phyloP scores from a whole-genome alignment of 2,888 invertebrate species.

The Cynaeus angustus region DNA sequence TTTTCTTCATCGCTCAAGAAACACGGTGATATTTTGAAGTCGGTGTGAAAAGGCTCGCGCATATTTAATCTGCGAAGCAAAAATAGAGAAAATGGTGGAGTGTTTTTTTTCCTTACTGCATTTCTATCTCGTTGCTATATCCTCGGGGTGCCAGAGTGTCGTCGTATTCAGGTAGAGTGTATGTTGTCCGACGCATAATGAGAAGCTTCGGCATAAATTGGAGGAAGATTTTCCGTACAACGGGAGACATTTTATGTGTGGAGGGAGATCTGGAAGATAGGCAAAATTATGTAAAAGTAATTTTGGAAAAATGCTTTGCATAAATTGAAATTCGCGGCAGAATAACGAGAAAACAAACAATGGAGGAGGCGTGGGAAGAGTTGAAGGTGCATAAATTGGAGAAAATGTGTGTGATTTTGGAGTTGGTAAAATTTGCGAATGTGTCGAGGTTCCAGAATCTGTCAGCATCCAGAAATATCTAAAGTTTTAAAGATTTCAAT shows the following conservation, averaged over 20 bases:
- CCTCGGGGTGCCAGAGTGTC: constrained; percentile 86
- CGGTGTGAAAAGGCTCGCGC: constrained; percentile 70
- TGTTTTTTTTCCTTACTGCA: constrained; percentile 76
- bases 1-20: constrained; percentile 71
- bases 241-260: constrained; percentile 94
- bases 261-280: constrained; percentile 90
- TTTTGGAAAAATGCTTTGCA: constrained; percentile 9
- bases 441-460: too few species aligned
- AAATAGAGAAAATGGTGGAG: constrained; percentile 7
- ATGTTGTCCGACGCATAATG: constrained; percentile 93
- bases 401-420: not conserved
- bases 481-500: too few species aligned
- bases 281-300: constrained; percentile 84
- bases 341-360: not conserved
- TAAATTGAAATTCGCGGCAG: constrained; percentile 3
- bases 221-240: constrained; percentile 90
- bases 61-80: constrained; percentile 64
- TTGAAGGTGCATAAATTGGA: not conserved
- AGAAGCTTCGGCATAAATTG: constrained; percentile 93
- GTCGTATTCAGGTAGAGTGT: constrained; percentile 88
- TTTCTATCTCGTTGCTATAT: constrained; percentile 87
- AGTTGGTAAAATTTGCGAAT: too few species aligned
- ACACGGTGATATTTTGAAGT: constrained; percentile 71
- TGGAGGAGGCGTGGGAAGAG: not conserved
- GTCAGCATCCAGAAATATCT: too few species aligned